A percentile compares a stretch with the other conserved stretches of the same genome.
Conservation (phyloP, 2,888 invertebrate species). For the Lasioglossum zephyrum region DNA sequence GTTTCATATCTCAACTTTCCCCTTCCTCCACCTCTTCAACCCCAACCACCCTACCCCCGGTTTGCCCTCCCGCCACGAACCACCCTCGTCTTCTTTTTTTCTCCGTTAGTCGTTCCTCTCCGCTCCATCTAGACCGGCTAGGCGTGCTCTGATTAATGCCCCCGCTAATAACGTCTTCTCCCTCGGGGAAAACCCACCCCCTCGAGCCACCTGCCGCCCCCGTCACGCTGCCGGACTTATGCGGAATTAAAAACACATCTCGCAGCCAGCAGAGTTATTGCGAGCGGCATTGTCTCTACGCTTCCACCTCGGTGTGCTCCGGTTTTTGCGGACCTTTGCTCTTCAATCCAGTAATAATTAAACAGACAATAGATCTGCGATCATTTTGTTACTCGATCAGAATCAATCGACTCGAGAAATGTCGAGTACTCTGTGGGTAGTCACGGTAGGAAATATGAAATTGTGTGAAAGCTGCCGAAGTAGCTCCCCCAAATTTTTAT, state of each 20-base stretch:
- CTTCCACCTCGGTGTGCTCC: slow-evolving; percentile 48
- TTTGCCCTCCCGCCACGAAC: not conserved
- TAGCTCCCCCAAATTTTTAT: not conserved
- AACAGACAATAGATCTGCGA: too few relatives aligned
- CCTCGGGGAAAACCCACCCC: slow-evolving; percentile 71
- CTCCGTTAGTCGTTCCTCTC: slow-evolving; percentile 24
- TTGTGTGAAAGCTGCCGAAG: not conserved
- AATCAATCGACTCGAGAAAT: too few relatives aligned
- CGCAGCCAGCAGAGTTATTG: slow-evolving; percentile 70
- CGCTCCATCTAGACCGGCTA: slow-evolving; percentile 58
- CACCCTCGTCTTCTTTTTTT: slow-evolving; percentile 26
- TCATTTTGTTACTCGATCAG: too few relatives aligned
- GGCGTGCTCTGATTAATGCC: slow-evolving; percentile 82
- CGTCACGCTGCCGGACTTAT: slow-evolving; percentile 73
- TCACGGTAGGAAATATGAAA: not conserved
- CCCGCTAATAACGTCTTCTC: slow-evolving; percentile 83
- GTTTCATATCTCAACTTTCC: slow-evolving; percentile 72
- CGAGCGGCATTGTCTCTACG: slow-evolving; percentile 67
- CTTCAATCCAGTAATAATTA: not conserved
- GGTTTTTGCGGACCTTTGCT: slow-evolving; percentile 8
- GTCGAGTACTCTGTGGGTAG: too few relatives aligned
- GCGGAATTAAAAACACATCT: slow-evolving; percentile 83
- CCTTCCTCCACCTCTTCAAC: not conserved
- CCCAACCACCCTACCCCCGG: slow-evolving; percentile 10
- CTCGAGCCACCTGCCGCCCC: slow-evolving; percentile 44